A percentile compares a stretch with the other conserved stretches of the same genome.
Conservation (phyloP, 2,113 vertebrate genomes). For the Calyptomena viridis region DNA sequence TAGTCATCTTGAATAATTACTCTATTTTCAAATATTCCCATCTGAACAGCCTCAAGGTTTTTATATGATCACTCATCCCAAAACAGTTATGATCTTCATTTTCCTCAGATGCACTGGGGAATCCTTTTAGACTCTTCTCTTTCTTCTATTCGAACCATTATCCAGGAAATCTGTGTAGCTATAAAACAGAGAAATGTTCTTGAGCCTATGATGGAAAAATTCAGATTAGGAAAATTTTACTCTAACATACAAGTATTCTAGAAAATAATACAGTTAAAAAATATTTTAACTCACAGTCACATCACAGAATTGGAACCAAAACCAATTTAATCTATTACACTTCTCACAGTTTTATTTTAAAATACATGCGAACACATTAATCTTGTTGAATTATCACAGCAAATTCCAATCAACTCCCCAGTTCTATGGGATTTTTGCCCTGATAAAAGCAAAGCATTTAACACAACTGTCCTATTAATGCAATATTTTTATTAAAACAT, state of each 20-base stretch:
- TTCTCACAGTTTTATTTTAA: background rate
- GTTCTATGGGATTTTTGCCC: background rate
- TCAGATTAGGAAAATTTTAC: background rate
- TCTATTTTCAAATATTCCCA: background rate
- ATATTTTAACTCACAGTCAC: background rate
- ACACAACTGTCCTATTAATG: background rate
- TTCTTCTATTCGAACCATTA: background rate
- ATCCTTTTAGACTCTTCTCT: background rate
- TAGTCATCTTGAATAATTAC: background rate
- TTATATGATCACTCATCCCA: background rate
- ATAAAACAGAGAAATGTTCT: background rate
- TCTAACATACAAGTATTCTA: background rate
- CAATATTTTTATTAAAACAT: background rate
- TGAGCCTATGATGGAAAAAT: background rate
- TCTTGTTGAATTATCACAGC: background rate
- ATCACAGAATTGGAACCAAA: background rate
- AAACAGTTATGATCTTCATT: background rate
- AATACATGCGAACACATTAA: background rate
- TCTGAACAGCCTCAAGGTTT: background rate
- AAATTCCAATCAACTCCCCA: background rate
- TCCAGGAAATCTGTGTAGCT: background rate
- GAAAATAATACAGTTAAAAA: background rate
- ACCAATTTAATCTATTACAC: background rate
- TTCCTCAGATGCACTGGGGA: background rate
- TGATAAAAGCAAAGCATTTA: background rate